Evolutionary conservation across 2,113 vertebrate genomes (phyloP), one percentile per base, ranked within the genome.

Genomic region (Pimephales promelas): DNA sequence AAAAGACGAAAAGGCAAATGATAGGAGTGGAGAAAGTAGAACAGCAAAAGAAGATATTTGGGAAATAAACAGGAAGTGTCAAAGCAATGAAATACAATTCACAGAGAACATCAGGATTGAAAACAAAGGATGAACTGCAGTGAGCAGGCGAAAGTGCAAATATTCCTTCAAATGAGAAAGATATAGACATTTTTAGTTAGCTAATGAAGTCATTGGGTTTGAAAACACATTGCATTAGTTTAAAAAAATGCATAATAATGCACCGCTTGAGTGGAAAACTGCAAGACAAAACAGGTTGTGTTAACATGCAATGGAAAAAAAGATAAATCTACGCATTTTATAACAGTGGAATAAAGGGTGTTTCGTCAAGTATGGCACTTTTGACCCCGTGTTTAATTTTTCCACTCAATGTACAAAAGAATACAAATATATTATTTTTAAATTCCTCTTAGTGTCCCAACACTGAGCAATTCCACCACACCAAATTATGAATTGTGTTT

Each of bases 11-110:
- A 77, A 88, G 89, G 78, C 83, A 87, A 88, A 90, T 88, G 88
- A 87, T 77, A 86, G 84, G 90, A 91, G 88, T 89, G 90, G 92
- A 93, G 90, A 92, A 92, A 94, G 91, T 54, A 90, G 90, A 92
- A 93, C 91, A 90, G 78, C 78, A 89, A 84, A 45, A 59, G n/a
- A 88, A 87, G 72, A 31, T 24, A 59, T 73, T 61, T 57, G 34
- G 43, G 22, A 26, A 54, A 43, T 56, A 5, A 47, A 66, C 20
- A 80, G 24, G 40, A 24, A 31, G 16, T 11, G n/a, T 64, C 18
- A n/a, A 26, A 79, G 28, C 64, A 49, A 20, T 49, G 52, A 22
- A 49, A 40, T 26, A 49, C 3, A 45, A 52, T 13, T 68, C 49
- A 18, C 20, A 57, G 22, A 59, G 20, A 79, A 47, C 22, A 22